These are phyloP conservation scores for Diplodus puntazzo DNA, from an alignment of 2,797 vertebrate species.

Conservation along the genomic window DNA sequence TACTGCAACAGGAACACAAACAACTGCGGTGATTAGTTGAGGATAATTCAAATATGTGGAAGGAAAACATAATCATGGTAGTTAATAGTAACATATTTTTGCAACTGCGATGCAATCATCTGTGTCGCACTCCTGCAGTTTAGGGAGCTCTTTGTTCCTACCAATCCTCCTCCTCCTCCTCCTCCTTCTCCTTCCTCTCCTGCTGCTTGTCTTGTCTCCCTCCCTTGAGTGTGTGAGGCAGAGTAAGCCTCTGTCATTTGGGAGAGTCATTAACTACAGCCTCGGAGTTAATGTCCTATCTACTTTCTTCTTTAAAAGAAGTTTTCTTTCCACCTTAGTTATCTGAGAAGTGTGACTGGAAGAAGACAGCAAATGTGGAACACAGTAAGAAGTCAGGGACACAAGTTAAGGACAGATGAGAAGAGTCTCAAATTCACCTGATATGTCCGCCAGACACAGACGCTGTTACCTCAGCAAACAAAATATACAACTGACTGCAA, in stretches of 20 bases:
- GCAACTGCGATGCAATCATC: conserved; percentile 48
- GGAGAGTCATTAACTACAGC: conserved; percentile 69
- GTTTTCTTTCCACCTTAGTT: conserved; percentile 44
- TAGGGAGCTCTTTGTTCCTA: conserved; percentile 36
- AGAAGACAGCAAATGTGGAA: conserved; percentile 40
- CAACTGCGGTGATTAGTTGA: conserved; percentile 12
- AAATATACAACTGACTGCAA: conserved; percentile 31
- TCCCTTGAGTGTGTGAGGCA: conserved; percentile 53
- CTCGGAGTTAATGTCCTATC: conserved; percentile 58
- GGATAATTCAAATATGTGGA: conserved; percentile 36
- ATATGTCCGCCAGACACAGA: conserved; percentile 12
- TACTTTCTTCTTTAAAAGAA: conserved; percentile 42
- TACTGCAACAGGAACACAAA: conserved; percentile 22
- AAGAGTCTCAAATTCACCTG: conserved; percentile 24
- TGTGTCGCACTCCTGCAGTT: conserved; percentile 53
- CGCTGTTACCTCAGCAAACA: conserved; percentile 49
- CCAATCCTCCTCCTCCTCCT: conserved; percentile 4
- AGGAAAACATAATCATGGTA: conserved; percentile 12
- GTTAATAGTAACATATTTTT: conserved; percentile 42
- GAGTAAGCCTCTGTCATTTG: conserved; percentile 61
- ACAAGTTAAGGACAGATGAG: conserved; percentile 40
- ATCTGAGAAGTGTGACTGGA: conserved; percentile 34
- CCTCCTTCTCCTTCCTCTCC: conserved; percentile 14
- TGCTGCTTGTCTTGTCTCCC: conserved; percentile 37
- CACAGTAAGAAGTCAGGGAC: conserved; percentile 12